phyloP scores from a whole-genome alignment of 1,140 invertebrate genomes.

The Rhyzopertha dominica region DNA sequence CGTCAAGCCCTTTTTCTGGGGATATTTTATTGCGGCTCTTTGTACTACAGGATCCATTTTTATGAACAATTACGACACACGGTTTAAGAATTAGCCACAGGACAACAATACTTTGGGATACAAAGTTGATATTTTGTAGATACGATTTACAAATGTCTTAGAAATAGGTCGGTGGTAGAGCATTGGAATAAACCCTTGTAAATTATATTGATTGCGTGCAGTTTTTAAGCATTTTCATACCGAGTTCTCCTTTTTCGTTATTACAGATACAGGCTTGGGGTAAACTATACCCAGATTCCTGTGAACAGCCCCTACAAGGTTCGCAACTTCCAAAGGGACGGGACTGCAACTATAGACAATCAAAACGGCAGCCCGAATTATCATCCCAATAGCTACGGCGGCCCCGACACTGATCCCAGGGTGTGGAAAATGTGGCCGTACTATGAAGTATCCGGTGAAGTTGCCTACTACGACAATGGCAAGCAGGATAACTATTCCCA shows the following conservation, averaged over 20 bases:
- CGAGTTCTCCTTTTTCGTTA: constrained; percentile 79
- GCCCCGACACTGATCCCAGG: constrained; percentile 60
- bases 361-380: constrained; percentile 87
- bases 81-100: too few species aligned
- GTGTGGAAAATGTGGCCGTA: constrained; percentile 47
- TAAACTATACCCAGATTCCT: constrained; percentile 88
- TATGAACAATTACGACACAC: too few species aligned
- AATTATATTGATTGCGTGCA: too few species aligned
- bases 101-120: too few species aligned
- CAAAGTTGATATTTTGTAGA: too few species aligned
- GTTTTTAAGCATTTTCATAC: too few species aligned
- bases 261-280: constrained; percentile 80
- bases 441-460: constrained; percentile 50
- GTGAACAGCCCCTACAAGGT: constrained; percentile 88
- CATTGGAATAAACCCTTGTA: too few species aligned
- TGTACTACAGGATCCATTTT: too few species aligned
- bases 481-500: constrained; percentile 89
- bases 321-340: constrained; percentile 85
- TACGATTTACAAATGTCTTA: too few species aligned
- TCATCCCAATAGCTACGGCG: constrained; percentile 88
- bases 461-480: constrained; percentile 67
- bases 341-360: constrained; percentile 60
- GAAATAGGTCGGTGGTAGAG: too few species aligned
- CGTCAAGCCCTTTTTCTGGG: too few species aligned
- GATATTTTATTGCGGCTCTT: too few species aligned